These are phyloP conservation scores for Tamandua tetradactyla DNA, from an alignment of 2,797 vertebrate species.

Conservation along the genomic window DNA sequence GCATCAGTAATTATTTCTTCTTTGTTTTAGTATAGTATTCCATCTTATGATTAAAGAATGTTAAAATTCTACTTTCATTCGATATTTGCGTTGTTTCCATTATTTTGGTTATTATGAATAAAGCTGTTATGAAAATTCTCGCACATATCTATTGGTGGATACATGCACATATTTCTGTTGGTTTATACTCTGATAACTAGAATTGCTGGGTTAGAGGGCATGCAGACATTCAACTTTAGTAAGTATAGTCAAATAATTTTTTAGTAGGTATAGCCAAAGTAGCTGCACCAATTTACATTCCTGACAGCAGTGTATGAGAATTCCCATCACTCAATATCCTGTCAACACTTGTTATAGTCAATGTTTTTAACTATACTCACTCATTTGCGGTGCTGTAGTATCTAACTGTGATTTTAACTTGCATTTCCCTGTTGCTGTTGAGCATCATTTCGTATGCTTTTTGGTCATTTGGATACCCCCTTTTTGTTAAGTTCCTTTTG, in stretches of 20 bases:
- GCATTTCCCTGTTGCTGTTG: no score
- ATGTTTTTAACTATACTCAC: neutral
- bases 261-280: no score
- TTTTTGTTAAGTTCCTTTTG: neutral
- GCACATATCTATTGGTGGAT: neutral
- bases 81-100: neutral
- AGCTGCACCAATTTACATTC: neutral
- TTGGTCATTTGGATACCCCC: no score
- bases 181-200: neutral
- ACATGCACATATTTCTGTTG: neutral
- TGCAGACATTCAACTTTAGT: neutral
- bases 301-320: no score
- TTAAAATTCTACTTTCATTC: neutral
- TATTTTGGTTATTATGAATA: no score
- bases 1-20: neutral
- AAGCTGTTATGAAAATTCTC: no score
- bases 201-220: neutral
- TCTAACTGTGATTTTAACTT: neutral
- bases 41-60: neutral
- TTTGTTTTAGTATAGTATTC: neutral
- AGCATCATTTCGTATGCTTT: no score
- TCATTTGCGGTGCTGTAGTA: neutral
- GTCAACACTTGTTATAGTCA: neutral
- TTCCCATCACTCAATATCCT: neutral
- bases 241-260: neutral